These are phyloP conservation scores for Syngnathus scovelli DNA, from an alignment of 2,113 vertebrate genomes.

Conservation along the genomic window DNA sequence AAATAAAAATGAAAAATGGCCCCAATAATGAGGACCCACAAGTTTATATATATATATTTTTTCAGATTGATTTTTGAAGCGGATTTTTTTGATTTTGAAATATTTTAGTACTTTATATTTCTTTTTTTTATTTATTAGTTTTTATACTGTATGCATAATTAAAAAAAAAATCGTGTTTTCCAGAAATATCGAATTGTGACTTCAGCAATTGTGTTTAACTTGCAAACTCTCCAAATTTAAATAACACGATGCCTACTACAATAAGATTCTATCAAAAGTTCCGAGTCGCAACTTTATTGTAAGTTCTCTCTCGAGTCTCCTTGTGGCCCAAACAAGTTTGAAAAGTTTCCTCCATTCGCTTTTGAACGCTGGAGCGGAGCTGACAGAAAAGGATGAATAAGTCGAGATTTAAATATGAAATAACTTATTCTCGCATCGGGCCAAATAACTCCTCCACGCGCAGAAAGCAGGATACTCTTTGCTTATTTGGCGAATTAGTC, in stretches of 20 bases:
- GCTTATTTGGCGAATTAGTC: conserved; percentile 23
- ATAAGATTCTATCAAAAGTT: conserved; percentile 1
- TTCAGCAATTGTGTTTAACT: no score
- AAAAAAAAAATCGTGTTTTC: no score
- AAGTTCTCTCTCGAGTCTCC: background rate
- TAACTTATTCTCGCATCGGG: background rate
- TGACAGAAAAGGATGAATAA: conserved; percentile 2
- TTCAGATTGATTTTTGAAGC: no score
- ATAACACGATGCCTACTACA: background rate
- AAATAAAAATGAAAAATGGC: background rate
- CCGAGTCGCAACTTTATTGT: background rate
- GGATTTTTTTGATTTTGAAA: no score
- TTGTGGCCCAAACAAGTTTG: background rate
- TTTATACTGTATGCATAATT: no score
- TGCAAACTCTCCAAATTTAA: background rate
- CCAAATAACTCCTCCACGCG: background rate
- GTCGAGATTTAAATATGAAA: conserved; percentile 7
- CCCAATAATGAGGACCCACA: background rate
- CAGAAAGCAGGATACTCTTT: conserved; percentile 3
- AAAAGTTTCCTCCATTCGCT: background rate
- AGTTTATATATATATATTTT: no score
- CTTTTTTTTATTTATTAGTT: no score
- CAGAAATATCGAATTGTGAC: no score
- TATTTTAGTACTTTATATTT: no score
- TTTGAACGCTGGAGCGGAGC: background rate